A percentile compares a stretch with the other conserved stretches of the same genome.
phyloP scores from a whole-genome alignment of 2,797 vertebrate genomes.

The Zenarchopterus dispar region DNA sequence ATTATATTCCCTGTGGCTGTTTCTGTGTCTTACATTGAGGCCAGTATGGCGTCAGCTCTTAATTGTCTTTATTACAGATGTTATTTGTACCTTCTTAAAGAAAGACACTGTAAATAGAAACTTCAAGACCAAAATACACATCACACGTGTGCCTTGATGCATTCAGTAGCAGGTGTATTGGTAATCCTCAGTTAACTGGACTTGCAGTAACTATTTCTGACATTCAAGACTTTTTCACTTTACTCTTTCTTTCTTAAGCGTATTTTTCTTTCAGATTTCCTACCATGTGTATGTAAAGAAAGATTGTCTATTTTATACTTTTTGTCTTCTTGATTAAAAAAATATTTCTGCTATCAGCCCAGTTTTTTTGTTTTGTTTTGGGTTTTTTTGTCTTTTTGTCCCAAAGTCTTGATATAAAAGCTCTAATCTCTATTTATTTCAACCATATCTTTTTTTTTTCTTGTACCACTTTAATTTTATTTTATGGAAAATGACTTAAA shows the following conservation, averaged over 20 bases:
- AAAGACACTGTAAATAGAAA: conserved; percentile 77
- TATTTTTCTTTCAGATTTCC: conserved; percentile 66
- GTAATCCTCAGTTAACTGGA: conserved; percentile 79
- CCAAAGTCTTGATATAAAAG: not conserved
- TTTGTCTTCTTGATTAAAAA: conserved; percentile 81
- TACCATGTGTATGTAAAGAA: conserved; percentile 83
- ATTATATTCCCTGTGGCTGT: conserved; percentile 53
- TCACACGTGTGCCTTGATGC: conserved; percentile 75
- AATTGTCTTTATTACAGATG: conserved; percentile 69
- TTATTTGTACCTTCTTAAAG: conserved; percentile 68
- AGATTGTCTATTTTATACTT: conserved; percentile 86
- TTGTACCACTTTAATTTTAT: too few relatives aligned
- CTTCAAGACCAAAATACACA: conserved; percentile 80
- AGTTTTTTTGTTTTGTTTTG: conserved; percentile 12
- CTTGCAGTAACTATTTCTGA: conserved; percentile 69
- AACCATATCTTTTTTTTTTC: too few relatives aligned
- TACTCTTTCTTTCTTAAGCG: conserved; percentile 58
- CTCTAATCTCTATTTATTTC: not conserved
- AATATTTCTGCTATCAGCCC: conserved; percentile 48
- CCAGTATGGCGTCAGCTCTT: conserved; percentile 67
- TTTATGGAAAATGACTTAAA: too few relatives aligned
- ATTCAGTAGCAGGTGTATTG: conserved; percentile 75
- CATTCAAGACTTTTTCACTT: conserved; percentile 70
- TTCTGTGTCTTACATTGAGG: conserved; percentile 56
- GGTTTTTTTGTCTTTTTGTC: conserved; percentile 2